Base-by-base conservation (phyloP, 2,113 vertebrate species). In the Nycticryphes semicollaris region DNA sequence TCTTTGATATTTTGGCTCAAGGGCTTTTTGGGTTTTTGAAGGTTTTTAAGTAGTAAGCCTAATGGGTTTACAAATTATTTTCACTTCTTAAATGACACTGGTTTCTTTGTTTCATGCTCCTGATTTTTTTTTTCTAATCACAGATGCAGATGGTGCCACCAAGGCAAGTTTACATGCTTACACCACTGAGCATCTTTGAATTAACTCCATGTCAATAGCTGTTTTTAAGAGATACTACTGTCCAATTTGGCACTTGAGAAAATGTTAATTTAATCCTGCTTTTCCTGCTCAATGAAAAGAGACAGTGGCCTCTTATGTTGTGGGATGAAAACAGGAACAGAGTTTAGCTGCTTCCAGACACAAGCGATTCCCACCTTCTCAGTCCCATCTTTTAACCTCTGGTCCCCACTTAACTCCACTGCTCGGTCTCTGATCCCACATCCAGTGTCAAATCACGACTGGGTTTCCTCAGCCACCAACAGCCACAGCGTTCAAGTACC, bases 101-200 rank as follows among this genome's bases (percentile, higher is more conserved):
- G 62, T 93, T 84, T 48, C 60, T 90, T 90, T 78, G 27, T 33
- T 92, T 86, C 57, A 17, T 78, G 13, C 33, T 69, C 73, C 64
- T 43, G 2, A 3, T 8, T 16, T n/a, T 27, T 39, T 13, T 8
- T 81, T 69, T 77, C 59, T 31, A 51, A 89, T 69, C 77, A 62
- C 28, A 87, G 31, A 62, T 66, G 50, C 87, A 96, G 90, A 72
- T 59, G 76, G 60, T 82, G 28, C 74, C 81, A 86, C 74, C 64
- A 59, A 54, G 70, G 43, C 53, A 90, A 82, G 78, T 76, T 74
- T 43, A 80, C 43, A 67, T 5, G 4, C 31, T 72, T 74, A 48
- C n/a, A 78, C 37, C 60, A 73, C 21, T 59, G 56, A 67, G 37
- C 51, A 24, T 56, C 82, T 87, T 11, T 54, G 73, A 90, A 89